Evolutionary conservation across 1,140 invertebrate species (phyloP), one percentile per base, ranked within the genome.

Genomic region (Drosophila kurseongensis): DNA sequence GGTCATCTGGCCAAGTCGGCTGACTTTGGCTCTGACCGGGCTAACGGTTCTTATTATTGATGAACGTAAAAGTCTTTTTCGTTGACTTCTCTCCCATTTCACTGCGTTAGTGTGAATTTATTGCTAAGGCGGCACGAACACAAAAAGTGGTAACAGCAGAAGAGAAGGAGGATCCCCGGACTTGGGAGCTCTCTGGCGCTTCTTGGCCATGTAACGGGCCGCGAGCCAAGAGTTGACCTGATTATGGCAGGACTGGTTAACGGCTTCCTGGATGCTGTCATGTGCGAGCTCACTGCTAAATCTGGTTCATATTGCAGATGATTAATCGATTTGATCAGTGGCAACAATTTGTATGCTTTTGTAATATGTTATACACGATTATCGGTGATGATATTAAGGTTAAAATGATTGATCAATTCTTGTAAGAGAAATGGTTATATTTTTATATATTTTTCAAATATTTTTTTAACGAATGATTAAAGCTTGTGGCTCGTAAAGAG

Each of bases 1-100:
- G 83, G 76, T 74, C 72, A 80, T 80, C 65, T 80, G 78, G 80
- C 61, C 81, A 78, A 56, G 47, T 42, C 68, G 36, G 41, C 44
- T 42, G 51, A 14, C 66, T 61, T 56, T 56, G 50, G 54, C 52
- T 51, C 59, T 63, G 45, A 23, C 55, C 41, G 29, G 59, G 47
- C 72, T 88, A 88, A 88, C 83, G 84, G 83, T 80, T 80, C 67
- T 77, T 59, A 76, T 83, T 88, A 88, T 89, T 88, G 84, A 89
- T 89, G 83, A 83, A 78, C 54, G 65, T 60, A 65, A 80, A 73
- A 68, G 66, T 78, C 66, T 76, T 35, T 47, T 62, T 45, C 47
- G 57, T 29, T 57, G 57, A 62, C 57, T 66, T 51, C 52, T 66
- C 59, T 62, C 47, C 81, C 65, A 57, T 55, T 56, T 60, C 58